A percentile compares a stretch with the other conserved stretches of the same genome.
Evolutionary conservation across 37 sponge, comb jelly and placozoan genomes (phyloP).

Genomic region (Halisarca cf. caerulea): DNA sequence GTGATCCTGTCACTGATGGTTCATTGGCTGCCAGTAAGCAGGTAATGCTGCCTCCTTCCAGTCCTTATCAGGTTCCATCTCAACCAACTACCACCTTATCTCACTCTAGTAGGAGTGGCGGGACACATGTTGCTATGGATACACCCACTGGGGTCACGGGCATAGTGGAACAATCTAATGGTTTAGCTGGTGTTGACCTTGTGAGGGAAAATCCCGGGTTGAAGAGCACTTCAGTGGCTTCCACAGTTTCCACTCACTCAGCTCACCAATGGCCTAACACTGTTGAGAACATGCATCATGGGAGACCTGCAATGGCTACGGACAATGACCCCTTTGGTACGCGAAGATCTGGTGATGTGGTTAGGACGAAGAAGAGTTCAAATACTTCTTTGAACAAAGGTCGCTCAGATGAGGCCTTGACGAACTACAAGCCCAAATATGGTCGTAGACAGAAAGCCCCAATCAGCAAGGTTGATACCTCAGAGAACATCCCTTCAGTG

Average conservation of each 20-base stretch:
- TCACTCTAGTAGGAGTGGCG: not conserved
- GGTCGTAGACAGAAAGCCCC: slow-evolving; percentile 35
- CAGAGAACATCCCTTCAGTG: no score
- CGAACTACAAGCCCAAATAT: slow-evolving; percentile 33
- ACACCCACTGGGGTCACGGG: not conserved
- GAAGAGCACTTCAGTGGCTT: not conserved
- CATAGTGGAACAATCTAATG: no score
- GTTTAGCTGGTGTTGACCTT: no score
- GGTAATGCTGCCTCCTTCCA: no score
- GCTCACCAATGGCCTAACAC: slow-evolving; percentile 13
- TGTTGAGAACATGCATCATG: slow-evolving; percentile 76
- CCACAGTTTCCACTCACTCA: not conserved
- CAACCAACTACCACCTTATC: not conserved
- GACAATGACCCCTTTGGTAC: slow-evolving; percentile 71
- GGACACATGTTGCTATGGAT: not conserved
- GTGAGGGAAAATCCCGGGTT: not conserved
- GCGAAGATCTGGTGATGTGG: not conserved
- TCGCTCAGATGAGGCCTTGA: not conserved
- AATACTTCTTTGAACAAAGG: not conserved
- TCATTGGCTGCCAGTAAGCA: no score
- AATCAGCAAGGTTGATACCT: not conserved
- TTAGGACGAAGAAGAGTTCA: not conserved
- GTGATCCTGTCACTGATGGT: not conserved
- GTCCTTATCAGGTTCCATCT: no score
- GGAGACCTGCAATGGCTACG: slow-evolving; percentile 70